A percentile compares a stretch with the other conserved stretches of the same genome.
Conservation (phyloP, 2,113 vertebrate genomes). For the Struthio camelus region DNA sequence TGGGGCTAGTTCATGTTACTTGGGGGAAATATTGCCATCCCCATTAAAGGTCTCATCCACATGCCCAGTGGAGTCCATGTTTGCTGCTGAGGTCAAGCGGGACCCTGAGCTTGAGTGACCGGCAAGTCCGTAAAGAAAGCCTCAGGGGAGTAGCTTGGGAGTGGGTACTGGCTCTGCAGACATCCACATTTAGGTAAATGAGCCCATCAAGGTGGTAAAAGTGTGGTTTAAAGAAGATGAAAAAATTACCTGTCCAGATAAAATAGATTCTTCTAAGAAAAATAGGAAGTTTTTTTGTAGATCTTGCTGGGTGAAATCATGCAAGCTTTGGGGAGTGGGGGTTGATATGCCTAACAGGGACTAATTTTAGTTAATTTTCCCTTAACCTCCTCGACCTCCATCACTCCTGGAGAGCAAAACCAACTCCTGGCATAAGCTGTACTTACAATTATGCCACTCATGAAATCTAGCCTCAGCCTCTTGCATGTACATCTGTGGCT, state of each 20-base stretch:
- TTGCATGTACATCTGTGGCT: background rate
- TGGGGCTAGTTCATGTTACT: too few species aligned
- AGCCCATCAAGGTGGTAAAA: background rate
- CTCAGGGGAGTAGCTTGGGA: background rate
- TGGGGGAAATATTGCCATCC: too few species aligned
- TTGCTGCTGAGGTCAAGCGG: too few species aligned
- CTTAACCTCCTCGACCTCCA: background rate
- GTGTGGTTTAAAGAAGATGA: background rate
- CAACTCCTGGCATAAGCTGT: background rate
- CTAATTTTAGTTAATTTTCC: background rate
- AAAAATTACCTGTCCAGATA: background rate
- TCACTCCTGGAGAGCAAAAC: background rate
- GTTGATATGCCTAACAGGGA: background rate
- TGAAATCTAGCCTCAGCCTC: background rate
- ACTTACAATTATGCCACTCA: background rate
- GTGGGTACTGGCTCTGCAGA: background rate
- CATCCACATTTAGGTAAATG: rapidly evolving
- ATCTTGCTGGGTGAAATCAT: background rate
- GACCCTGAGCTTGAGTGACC: too few species aligned
- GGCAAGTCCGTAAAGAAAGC: background rate
- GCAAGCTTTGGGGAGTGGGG: background rate
- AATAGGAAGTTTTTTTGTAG: background rate
- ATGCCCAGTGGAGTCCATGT: too few species aligned
- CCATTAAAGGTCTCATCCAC: too few species aligned
- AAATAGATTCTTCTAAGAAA: background rate